Evolutionary conservation across 1,140 invertebrate species (phyloP).

Genomic region (Lepidotrigona ventralis): DNA sequence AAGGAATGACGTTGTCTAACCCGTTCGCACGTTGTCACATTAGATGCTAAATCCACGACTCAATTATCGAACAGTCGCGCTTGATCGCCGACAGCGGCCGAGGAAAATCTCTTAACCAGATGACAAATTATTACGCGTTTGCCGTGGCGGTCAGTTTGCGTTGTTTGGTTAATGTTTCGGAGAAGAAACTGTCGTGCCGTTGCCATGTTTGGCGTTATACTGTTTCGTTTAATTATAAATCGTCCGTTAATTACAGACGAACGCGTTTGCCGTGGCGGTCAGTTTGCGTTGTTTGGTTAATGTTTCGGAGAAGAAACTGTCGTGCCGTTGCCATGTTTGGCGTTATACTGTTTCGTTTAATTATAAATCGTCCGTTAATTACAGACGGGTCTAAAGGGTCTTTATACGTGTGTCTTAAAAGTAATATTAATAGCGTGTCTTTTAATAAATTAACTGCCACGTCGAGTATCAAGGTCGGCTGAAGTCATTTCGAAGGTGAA

Average conservation of each 20-base stretch:
- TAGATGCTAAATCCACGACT: slow-evolving; percentile 47
- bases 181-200: neutral
- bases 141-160: neutral
- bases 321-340: neutral
- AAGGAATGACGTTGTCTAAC: neutral
- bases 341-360: neutral
- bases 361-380: neutral
- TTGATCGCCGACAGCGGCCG: neutral
- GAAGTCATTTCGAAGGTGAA: neutral
- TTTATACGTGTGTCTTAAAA: neutral
- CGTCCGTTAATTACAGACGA: neutral
- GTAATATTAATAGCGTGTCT: neutral
- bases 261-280: too few species aligned
- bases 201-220: neutral
- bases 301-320: neutral
- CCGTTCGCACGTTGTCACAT: slow-evolving; percentile 46
- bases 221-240: neutral
- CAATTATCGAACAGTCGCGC: slow-evolving; percentile 38
- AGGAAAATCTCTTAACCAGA: slow-evolving; percentile 16
- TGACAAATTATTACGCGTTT: slow-evolving; percentile 24
- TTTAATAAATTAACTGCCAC: too few species aligned
- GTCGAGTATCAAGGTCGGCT: neutral
- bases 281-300: neutral
- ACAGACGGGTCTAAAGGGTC: neutral
- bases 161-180: neutral